These are phyloP conservation scores for Oreortyx pictus DNA, from an alignment of 2,797 vertebrate species.

Conservation along the genomic window DNA sequence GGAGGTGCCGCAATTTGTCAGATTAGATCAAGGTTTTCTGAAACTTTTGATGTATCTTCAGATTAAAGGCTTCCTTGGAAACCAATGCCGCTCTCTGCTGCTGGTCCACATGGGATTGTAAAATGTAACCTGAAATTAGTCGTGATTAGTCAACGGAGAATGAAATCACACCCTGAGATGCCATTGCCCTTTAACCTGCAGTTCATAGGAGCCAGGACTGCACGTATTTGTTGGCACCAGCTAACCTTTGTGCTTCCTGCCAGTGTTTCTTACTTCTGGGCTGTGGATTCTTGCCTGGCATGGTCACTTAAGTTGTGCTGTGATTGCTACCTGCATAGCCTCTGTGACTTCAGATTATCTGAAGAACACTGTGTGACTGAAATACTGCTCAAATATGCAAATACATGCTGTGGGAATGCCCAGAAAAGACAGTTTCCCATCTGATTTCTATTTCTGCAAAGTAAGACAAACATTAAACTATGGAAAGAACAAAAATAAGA, in stretches of 20 bases:
- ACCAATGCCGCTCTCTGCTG: background rate
- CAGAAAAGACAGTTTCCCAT: slow-evolving; percentile 44
- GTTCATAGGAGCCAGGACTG: background rate
- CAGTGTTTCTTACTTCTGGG: background rate
- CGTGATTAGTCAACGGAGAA: background rate
- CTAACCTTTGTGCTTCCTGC: background rate
- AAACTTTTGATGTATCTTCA: slow-evolving; percentile 30
- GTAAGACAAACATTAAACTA: slow-evolving; percentile 42
- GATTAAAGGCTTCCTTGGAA: slow-evolving; percentile 25
- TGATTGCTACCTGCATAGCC: slow-evolving; percentile 56
- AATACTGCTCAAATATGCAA: slow-evolving; percentile 68
- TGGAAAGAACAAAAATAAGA: slow-evolving; percentile 39
- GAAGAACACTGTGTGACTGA: background rate
- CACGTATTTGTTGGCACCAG: background rate
- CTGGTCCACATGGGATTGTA: background rate
- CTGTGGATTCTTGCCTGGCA: slow-evolving; percentile 4
- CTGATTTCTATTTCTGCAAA: slow-evolving; percentile 46
- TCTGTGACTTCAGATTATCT: slow-evolving; percentile 52
- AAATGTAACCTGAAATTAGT: background rate
- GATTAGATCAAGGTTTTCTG: slow-evolving; percentile 27
- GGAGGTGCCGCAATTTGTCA: slow-evolving; percentile 24
- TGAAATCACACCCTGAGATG: background rate
- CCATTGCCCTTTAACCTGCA: background rate
- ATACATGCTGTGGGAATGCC: slow-evolving; percentile 52
- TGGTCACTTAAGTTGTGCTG: background rate